Base-by-base conservation (phyloP, 2,888 invertebrate species). In the Drosophila robusta region DNA sequence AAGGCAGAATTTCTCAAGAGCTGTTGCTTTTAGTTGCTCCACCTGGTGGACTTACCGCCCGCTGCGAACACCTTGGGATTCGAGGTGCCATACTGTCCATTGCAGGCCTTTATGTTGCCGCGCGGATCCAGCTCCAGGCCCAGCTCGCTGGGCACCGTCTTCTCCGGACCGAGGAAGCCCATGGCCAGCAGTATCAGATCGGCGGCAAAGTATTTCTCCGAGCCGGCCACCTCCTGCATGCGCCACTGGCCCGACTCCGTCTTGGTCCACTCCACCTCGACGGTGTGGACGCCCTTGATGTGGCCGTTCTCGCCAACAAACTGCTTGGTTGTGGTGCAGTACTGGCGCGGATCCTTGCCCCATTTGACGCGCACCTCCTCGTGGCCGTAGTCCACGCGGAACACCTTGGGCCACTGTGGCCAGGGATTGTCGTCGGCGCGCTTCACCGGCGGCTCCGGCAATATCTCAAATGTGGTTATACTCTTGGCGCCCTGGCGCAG, bases 371-470 rank as follows among this genome's bases (percentile, higher is more conserved):
- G 95, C 2, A 97, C 98, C 93, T 99, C 99, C 88, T 99, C 99
- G 90, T 99, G 99, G 0, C 99, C 99, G 90, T 99, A 99, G 92
- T 99, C 99, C 24, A 99, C 96, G 82, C 96, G 96, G 94, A 99
- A 99, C 24, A 98, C 96, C 90, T 97, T 94, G 0, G 99, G 99
- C 96, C 97, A 99, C 90, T 99, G 98, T 3, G 99, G 99, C 99
- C 99, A 99, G 0, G 99, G 99, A 93, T 99, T 99, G 92, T 98
- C 98, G 14, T 93, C 93, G 12, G 96, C 95, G 36, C 99, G 94
- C 26, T 93, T 94, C 3, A 93, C 93, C 56, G 97, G 97, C 14
- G 99, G 99, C 88, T 97, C 95, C 0, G 99, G 99, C 52, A 99
- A 93, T 90, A 99, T 99, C 93, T 99, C 99, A 93, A 99, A 99